These are phyloP conservation scores for Philaenus spumarius DNA, from an alignment of 1,140 invertebrate genomes.

Conservation along the genomic window DNA sequence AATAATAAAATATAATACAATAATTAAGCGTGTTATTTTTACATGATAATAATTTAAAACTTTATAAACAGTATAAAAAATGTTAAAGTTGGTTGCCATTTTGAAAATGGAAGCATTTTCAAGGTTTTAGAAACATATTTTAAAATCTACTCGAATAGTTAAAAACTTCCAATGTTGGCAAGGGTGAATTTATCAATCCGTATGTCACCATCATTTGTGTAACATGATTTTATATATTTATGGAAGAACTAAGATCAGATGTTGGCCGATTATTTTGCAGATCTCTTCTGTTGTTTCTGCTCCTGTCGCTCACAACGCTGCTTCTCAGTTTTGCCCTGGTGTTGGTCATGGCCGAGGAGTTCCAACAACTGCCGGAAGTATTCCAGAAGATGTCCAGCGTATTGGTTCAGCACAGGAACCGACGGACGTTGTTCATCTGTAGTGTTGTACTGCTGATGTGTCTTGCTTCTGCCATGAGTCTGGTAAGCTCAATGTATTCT, in stretches of 20 bases:
- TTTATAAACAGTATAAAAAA: too few species aligned
- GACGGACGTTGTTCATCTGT: constrained; percentile 71
- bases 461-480: constrained; percentile 37
- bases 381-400: constrained; percentile 64
- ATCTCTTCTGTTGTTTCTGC: constrained; percentile 45
- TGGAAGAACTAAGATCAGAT: constrained; percentile 4
- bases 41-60: too few species aligned
- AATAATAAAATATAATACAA: too few species aligned
- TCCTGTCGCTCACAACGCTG: constrained; percentile 55
- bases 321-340: constrained; percentile 59
- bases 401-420: constrained; percentile 59
- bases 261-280: constrained; percentile 30
- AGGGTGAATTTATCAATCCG: too few species aligned
- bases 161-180: too few species aligned
- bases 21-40: too few species aligned
- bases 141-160: too few species aligned
- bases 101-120: not conserved
- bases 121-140: not conserved
- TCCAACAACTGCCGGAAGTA: constrained; percentile 53
- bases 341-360: constrained; percentile 82
- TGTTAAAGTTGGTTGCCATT: too few species aligned
- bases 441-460: constrained; percentile 69
- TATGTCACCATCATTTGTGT: too few species aligned
- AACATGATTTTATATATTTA: not conserved
- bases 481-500: too few species aligned